phyloP scores from a whole-genome alignment of 2,888 invertebrate genomes.

The Morpho deidamia region DNA sequence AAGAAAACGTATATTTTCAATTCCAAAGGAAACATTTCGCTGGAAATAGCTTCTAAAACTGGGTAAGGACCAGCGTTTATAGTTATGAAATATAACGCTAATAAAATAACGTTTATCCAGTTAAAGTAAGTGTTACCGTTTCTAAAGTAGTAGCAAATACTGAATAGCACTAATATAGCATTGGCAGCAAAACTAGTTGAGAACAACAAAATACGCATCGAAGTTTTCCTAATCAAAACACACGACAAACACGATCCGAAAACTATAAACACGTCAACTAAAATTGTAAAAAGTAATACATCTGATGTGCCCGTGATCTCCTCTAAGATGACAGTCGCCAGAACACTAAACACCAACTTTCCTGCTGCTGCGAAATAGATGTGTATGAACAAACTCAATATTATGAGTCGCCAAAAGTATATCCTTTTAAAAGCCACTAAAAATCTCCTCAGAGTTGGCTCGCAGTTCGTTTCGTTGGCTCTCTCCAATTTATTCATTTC shows the following conservation, averaged over 20 bases:
- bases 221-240: conserved; percentile 15
- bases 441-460: background rate
- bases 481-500: conserved; percentile 16
- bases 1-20: conserved; percentile 3
- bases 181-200: conserved; percentile 16
- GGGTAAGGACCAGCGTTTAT: conserved; percentile 4
- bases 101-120: conserved; percentile 24
- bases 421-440: conserved; percentile 10
- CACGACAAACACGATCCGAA: conserved; percentile 16
- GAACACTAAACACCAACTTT: conserved; percentile 13
- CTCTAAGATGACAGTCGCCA: conserved; percentile 20
- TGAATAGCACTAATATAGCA: conserved; percentile 10
- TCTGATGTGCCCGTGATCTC: conserved; percentile 20
- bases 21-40: conserved; percentile 9
- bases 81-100: conserved; percentile 1
- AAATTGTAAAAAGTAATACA: conserved; percentile 16
- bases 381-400: conserved; percentile 8
- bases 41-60: conserved; percentile 2
- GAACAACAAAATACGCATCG: conserved; percentile 18
- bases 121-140: conserved; percentile 5
- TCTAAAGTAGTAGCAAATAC: conserved; percentile 16
- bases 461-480: background rate
- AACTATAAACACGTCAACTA: conserved; percentile 19
- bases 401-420: conserved; percentile 14
- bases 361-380: conserved; percentile 20